phyloP scores from a whole-genome alignment of 2,797 vertebrate genomes.

The Paguma larvata region DNA sequence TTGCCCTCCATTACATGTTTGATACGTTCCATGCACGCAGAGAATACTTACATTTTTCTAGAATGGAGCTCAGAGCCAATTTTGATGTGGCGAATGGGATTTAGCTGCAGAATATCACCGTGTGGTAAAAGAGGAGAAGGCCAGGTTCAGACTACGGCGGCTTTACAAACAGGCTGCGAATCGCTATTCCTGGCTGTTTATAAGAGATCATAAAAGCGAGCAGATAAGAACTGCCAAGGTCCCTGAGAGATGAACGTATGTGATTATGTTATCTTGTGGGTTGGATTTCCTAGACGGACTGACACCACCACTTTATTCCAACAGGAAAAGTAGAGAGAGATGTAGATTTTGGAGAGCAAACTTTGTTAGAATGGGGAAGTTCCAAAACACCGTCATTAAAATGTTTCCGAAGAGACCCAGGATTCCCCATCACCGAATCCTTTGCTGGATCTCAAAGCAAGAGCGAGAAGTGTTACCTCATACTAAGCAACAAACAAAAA shows the following conservation, averaged over 20 bases:
- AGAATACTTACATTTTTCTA: slow-evolving; percentile 68
- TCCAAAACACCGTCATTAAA: slow-evolving; percentile 73
- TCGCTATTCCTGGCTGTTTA: slow-evolving; percentile 87
- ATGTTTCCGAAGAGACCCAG: slow-evolving; percentile 13
- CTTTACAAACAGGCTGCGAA: slow-evolving; percentile 87
- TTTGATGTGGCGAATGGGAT: slow-evolving; percentile 80
- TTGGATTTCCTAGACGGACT: slow-evolving; percentile 83
- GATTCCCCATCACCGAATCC: slow-evolving; percentile 59
- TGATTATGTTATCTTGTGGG: slow-evolving; percentile 82
- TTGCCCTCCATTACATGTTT: slow-evolving; percentile 75
- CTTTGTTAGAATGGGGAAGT: slow-evolving; percentile 82
- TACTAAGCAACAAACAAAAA: slow-evolving; percentile 47
- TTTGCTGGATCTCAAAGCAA: slow-evolving; percentile 6
- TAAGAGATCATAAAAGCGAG: slow-evolving; percentile 87
- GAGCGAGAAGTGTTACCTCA: background rate
- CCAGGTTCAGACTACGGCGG: slow-evolving; percentile 81
- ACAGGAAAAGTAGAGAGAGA: slow-evolving; percentile 83
- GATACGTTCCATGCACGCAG: slow-evolving; percentile 61
- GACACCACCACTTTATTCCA: slow-evolving; percentile 72
- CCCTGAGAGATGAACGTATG: slow-evolving; percentile 85
- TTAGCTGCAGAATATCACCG: slow-evolving; percentile 76
- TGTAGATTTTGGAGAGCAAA: slow-evolving; percentile 83
- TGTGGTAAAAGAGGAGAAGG: slow-evolving; percentile 79
- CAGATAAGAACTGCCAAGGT: slow-evolving; percentile 85
- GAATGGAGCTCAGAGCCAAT: slow-evolving; percentile 80